Evolutionary conservation across 2,113 vertebrate genomes (phyloP), one percentile per base, ranked within the genome.

Genomic region (Atherinomorus stipes): DNA sequence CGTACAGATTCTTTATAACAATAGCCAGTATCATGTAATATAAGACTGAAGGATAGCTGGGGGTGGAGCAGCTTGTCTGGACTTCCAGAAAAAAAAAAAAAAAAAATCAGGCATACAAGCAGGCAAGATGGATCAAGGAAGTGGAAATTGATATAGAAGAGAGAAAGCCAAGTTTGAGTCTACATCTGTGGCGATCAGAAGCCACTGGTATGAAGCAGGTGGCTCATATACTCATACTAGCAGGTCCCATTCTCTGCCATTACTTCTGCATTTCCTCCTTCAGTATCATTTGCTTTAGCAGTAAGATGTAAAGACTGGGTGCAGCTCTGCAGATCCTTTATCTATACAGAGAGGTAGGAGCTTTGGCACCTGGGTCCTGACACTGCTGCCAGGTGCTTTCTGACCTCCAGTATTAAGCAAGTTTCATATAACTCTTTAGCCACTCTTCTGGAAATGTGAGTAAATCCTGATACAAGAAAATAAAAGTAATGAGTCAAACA

Each of bases 1-100:
- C 80, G 44, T 85, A 84, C 72, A 84, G 86, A 85, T 82, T 88
- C 80, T 81, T 83, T 85, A 87, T 64, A 88, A 86, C 85, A 90
- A 90, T 83, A 79, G 73, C 62, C 76, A 23, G 88, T 89, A 82
- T 85, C 78, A 51, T 84, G 85, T 90, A 74, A 76, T 63, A 59
- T 7, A 18, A 71, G 63, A 72, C 57, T 66, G 45, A 54, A 69
- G 74, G 76, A 67, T 54, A 69, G 65, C 76, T 80, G 66, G 51
- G 72, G 76, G 84, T 65, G 63, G 82, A 67, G 76, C 60, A 52
- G 62, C 69, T 63, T 64, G 73, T 85, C 80, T 85, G 74, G 74
- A 74, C 76, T 18, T 50, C 51, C 64, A 68, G 68, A 68, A 85
- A 72, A 76, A 81, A 83, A 60, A 77, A 71, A 76, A 84, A 65